These are phyloP conservation scores for Capricornis sumatraensis DNA, from an alignment of 2,113 vertebrate species.

Conservation along the genomic window DNA sequence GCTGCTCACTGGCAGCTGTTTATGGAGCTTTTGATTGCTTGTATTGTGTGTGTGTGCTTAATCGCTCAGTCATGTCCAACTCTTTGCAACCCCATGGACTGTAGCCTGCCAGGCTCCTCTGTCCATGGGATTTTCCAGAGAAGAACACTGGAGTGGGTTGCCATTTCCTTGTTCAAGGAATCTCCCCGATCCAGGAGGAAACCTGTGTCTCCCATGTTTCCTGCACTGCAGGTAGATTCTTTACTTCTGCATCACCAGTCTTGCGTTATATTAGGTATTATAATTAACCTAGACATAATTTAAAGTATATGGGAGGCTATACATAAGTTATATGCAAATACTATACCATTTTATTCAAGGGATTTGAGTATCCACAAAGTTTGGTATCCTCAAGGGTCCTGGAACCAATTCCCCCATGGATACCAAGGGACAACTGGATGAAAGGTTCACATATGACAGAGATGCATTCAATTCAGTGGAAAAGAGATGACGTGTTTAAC, in stretches of 20 bases:
- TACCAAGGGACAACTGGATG: neutral
- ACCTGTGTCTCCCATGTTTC: neutral
- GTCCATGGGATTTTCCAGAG: neutral
- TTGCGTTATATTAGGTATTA: neutral
- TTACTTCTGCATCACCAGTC: neutral
- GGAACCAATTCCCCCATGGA: neutral
- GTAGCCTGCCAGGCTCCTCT: neutral
- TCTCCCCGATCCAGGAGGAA: neutral
- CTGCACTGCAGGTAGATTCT: neutral
- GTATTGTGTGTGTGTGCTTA: neutral
- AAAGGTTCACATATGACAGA: neutral
- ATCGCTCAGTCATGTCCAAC: neutral
- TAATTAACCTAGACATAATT: neutral
- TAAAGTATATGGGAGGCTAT: neutral
- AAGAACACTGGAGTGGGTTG: neutral
- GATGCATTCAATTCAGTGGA: neutral
- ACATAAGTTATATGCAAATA: neutral
- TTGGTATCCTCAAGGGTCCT: neutral
- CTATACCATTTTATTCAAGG: neutral
- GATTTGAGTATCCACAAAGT: neutral
- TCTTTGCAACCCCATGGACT: neutral
- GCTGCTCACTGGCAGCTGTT: neutral
- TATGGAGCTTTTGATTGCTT: neutral
- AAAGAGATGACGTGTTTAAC: neutral
- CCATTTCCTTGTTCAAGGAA: neutral